Conservation (phyloP, 2,113 vertebrate species). For the Papio anubis region DNA sequence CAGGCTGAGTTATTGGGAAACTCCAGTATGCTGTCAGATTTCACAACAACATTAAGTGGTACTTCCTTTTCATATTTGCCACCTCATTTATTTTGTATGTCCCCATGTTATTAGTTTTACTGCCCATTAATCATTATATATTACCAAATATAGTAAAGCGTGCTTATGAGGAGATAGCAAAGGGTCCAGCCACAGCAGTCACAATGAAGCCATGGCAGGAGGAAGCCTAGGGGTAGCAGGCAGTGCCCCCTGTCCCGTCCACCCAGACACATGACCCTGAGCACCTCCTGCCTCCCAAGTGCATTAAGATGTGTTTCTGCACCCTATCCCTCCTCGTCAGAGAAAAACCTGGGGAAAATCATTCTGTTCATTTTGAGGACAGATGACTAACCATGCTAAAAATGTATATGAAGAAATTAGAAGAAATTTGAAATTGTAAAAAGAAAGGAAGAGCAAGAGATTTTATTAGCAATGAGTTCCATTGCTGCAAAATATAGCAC, state of each 20-base stretch:
- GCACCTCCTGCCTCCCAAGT: background rate
- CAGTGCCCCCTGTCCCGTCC: background rate
- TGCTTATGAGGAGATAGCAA: conserved; percentile 46
- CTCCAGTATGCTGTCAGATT: conserved; percentile 60
- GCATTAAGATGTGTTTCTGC: background rate
- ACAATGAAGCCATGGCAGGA: background rate
- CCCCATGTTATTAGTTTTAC: conserved; percentile 71
- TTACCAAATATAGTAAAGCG: conserved; percentile 39
- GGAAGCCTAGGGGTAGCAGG: too few relatives aligned
- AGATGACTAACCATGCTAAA: background rate
- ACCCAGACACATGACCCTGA: background rate
- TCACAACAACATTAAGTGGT: conserved; percentile 71
- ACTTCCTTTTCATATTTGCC: conserved; percentile 72
- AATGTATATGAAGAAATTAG: background rate
- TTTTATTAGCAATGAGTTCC: background rate
- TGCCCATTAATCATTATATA: conserved; percentile 70
- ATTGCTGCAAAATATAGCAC: background rate
- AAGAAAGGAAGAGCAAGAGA: background rate
- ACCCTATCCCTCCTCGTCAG: background rate
- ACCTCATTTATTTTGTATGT: conserved; percentile 77
- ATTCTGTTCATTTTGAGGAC: background rate
- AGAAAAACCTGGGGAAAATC: background rate
- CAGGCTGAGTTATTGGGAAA: conserved; percentile 63
- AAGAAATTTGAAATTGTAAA: background rate
- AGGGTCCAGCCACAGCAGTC: background rate